phyloP scores from a whole-genome alignment of 2,797 vertebrate species.

The Simalia tracyae region DNA sequence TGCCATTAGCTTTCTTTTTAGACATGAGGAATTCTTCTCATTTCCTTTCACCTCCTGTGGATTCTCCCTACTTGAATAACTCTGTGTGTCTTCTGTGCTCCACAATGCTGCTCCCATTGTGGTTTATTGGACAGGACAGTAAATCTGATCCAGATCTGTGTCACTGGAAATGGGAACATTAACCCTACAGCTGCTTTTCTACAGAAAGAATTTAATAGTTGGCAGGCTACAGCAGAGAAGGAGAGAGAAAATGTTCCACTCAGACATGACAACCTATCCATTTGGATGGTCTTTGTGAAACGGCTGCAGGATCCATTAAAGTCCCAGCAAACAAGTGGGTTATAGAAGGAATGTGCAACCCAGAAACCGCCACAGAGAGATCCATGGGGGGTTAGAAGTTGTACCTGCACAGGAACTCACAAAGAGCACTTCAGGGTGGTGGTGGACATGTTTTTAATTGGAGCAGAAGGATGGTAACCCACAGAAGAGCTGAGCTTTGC shows the following conservation, averaged over 20 bases:
- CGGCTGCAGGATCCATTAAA: background rate
- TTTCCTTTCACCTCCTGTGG: background rate
- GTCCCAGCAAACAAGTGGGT: background rate
- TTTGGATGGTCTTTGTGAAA: background rate
- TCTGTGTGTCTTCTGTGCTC: background rate
- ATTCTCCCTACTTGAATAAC: background rate
- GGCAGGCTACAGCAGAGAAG: background rate
- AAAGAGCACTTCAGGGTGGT: background rate
- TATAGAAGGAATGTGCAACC: background rate
- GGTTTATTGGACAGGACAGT: background rate
- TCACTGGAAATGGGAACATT: background rate
- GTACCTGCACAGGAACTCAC: background rate
- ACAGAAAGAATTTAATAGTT: background rate
- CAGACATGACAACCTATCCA: fast-evolving
- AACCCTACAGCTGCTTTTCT: background rate
- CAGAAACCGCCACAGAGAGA: background rate
- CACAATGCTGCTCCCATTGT: background rate
- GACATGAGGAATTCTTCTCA: too few relatives aligned
- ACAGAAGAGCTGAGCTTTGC: background rate
- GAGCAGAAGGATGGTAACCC: background rate
- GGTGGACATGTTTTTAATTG: background rate
- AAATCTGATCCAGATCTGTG: background rate
- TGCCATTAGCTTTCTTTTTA: background rate
- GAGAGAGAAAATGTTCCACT: background rate
- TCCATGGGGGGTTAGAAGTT: too few relatives aligned